Percentiles rank a stretch among this genome's conserved stretches.
Evolutionary conservation across 2,113 vertebrate genomes (phyloP).

Genomic region (Copsychus sechellarum): DNA sequence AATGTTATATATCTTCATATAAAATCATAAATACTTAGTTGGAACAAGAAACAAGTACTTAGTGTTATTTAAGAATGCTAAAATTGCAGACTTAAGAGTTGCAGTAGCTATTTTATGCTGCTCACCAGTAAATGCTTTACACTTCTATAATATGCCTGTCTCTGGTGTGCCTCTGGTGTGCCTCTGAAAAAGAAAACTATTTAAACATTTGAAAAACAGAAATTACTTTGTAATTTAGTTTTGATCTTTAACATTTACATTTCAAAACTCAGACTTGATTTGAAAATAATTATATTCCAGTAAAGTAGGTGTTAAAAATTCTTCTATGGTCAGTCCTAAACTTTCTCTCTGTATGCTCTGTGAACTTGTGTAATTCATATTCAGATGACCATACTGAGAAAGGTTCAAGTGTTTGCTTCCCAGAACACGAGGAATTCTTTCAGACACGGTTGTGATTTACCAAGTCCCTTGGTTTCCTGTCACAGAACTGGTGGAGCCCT

Average conservation of each 20-base stretch:
- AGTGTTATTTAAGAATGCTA: background rate
- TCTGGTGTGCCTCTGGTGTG: background rate
- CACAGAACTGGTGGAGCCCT: background rate
- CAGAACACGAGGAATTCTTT: background rate
- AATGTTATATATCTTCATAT: background rate
- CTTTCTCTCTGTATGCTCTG: background rate
- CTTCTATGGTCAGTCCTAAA: background rate
- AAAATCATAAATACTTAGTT: background rate
- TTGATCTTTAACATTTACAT: background rate
- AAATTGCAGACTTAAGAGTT: background rate
- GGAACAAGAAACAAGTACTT: background rate
- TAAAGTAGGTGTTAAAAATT: background rate
- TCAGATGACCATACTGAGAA: background rate
- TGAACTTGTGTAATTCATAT: background rate
- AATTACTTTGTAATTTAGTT: background rate
- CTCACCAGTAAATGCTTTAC: background rate
- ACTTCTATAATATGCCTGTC: background rate
- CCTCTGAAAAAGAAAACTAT: background rate
- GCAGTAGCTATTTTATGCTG: background rate
- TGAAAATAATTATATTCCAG: conserved; percentile 31
- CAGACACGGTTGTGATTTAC: background rate
- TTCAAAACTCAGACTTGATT: conserved; percentile 19
- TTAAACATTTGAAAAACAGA: background rate
- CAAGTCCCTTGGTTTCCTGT: background rate
- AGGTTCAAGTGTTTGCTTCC: background rate